Conservation (phyloP, 2,113 vertebrate species). For the Sturnira hondurensis region DNA sequence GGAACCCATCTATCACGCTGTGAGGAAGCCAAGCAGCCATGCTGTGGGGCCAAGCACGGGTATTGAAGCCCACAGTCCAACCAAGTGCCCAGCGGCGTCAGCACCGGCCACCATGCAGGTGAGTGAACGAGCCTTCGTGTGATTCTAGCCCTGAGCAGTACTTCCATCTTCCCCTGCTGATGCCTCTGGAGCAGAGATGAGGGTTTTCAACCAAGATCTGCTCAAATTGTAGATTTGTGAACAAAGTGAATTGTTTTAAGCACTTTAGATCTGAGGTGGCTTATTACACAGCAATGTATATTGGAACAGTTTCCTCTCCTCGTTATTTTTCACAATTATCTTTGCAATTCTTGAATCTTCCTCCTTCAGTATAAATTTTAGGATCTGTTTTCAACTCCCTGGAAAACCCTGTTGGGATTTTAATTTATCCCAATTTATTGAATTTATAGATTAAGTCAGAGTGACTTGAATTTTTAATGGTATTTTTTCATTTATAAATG, state of each 20-base stretch:
- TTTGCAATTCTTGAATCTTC: not conserved
- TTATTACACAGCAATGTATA: not conserved
- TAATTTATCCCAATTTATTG: not conserved
- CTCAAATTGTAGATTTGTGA: not conserved
- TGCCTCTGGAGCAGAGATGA: not conserved
- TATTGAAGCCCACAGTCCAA: not conserved
- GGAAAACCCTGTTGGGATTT: not conserved
- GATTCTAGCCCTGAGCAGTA: not conserved
- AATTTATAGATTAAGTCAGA: constrained; percentile 21
- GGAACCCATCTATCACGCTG: not conserved
- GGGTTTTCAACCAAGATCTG: not conserved
- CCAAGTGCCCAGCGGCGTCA: no score
- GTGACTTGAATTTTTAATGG: not conserved
- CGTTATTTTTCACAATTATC: not conserved
- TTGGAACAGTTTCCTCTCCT: not conserved
- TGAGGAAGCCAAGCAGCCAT: not conserved
- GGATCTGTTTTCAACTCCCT: not conserved
- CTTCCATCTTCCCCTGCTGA: not conserved
- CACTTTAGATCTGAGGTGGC: not conserved
- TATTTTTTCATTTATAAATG: not conserved
- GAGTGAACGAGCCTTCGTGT: not conserved
- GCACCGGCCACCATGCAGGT: not conserved
- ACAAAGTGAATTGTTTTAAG: not conserved
- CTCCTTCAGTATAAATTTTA: not conserved
- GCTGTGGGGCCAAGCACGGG: not conserved